Evolutionary conservation across 2,797 vertebrate species (phyloP).

Genomic region (Nyctibius grandis): DNA sequence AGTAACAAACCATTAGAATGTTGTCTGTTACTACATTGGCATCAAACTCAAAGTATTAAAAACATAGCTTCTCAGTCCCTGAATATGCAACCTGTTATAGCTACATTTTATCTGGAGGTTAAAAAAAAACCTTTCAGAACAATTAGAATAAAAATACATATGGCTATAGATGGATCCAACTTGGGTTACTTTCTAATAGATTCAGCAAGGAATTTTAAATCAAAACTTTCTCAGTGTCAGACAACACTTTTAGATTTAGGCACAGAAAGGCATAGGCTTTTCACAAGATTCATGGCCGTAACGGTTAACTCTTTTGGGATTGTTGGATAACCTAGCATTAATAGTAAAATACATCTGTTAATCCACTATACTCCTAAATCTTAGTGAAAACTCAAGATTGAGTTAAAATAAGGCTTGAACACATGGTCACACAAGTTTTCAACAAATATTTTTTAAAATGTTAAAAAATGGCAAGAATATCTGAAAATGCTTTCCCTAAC

Average conservation of each 20-base stretch:
- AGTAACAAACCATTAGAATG: background rate
- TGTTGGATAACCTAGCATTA: background rate
- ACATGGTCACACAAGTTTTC: background rate
- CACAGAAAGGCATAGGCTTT: background rate
- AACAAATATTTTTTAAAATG: background rate
- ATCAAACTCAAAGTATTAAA: background rate
- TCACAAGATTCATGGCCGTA: background rate
- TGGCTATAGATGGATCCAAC: background rate
- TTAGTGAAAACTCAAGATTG: background rate
- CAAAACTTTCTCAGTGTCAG: background rate
- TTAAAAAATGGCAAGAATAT: background rate
- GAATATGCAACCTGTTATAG: background rate
- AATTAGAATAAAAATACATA: background rate
- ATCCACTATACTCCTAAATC: background rate
- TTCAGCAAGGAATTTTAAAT: background rate
- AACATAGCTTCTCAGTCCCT: background rate
- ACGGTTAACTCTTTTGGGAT: background rate
- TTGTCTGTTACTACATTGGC: background rate
- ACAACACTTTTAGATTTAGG: background rate
- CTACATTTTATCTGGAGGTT: background rate
- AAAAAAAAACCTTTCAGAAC: background rate
- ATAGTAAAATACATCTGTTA: background rate
- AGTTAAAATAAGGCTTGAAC: background rate
- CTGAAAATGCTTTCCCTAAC: background rate
- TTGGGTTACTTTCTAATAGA: background rate